Evolutionary conservation across 2,888 invertebrate species (phyloP), one percentile per base, ranked within the genome.

Genomic region (Anaspis maculata): DNA sequence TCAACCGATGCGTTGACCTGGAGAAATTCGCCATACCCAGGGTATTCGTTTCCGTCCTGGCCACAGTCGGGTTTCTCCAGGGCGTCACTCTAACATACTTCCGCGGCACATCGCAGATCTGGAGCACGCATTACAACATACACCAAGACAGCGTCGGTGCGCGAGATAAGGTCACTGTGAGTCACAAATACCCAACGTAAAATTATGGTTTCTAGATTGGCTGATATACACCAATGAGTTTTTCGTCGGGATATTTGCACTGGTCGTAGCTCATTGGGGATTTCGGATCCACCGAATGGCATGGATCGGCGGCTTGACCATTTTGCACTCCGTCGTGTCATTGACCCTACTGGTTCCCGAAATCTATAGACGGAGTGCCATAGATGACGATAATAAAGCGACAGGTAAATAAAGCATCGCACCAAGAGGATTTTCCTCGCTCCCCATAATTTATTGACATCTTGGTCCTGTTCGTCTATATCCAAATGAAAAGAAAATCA

Each of bases 211-310:
- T 66, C 9, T 47, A 79, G 79, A 74, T 51, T 77, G 76, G 76
- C 54, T 77, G 1, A 52, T 75, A 15, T 67, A 71, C 3, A 58
- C 65, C 27, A 70, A 72, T 38, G 73, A 74, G 23, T 58, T 77
- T 3, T 67, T 72, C 27, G 71, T 71, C 40, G 70, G 72, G 2
- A 13, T 73, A 3, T 59, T 74, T 21, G 76, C 73, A 0, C 44
- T 77, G 13, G 32, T 59, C 1, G 57, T 76, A 10, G 68, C 75
- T 4, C 74, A 74, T 48, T 76, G 71, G 70, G 75, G 76, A 1
- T 70, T 74, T 41, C 65, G 67, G 52, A 67, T 72, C 21, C 76
- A 77, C 52, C 67, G 74, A 33, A 68, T 70, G 13, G 67, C 71
- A 3, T 78, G 77, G 77, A 58, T 76, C 5, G 74, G 75, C 26